Base-by-base conservation (phyloP, 1,140 invertebrate genomes). In the Temnothorax curvispinosus region DNA sequence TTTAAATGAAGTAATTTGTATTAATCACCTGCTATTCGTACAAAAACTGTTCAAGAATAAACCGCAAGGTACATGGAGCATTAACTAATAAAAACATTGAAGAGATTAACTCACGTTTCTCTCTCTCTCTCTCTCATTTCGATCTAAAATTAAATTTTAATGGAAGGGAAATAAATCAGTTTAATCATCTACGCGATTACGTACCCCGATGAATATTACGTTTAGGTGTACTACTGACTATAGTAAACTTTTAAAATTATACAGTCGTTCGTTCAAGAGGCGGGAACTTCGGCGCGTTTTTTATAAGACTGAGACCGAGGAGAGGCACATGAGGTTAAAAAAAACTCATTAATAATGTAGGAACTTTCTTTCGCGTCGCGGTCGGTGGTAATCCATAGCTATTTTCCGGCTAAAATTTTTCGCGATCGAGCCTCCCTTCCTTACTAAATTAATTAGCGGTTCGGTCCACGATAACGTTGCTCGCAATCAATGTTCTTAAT, bases 361-460 rank as follows among this genome's bases (percentile, higher is more conserved):
- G 3, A 62, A 58, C 38, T 60, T 60, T 44, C 13, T 60, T 74
- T 74, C 27, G 7, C 15, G 56, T 72, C n/a, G n/a, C n/a, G n/a
- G n/a, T n/a, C 18, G 6, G 1, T 18, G 27, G 0, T 60, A 84
- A 62, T 75, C 47, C 27, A 38, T 1, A 58, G 27, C 11, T 44
- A 81, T 58, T 72, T 35, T 72, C 21, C 3, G 32, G 4, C 41
- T 35, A n/a, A 82, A 72, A 72, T 82, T 47, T 82, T 50, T 44
- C 1, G 27, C 80, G n/a, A n/a, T n/a, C n/a, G 56, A 54, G 15
- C 18, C 35, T 69, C 52, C 27, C 35, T 84, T 50, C 3, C 18
- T 18, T 8, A n/a, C 3, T 62, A 75, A 84, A 84, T 74, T 84
- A 75, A 84, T 84, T 84, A 75, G 21, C 4, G 35, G 21, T 5